These are phyloP conservation scores for Saimiri boliviensis DNA, from an alignment of 2,113 vertebrate genomes.

Conservation along the genomic window DNA sequence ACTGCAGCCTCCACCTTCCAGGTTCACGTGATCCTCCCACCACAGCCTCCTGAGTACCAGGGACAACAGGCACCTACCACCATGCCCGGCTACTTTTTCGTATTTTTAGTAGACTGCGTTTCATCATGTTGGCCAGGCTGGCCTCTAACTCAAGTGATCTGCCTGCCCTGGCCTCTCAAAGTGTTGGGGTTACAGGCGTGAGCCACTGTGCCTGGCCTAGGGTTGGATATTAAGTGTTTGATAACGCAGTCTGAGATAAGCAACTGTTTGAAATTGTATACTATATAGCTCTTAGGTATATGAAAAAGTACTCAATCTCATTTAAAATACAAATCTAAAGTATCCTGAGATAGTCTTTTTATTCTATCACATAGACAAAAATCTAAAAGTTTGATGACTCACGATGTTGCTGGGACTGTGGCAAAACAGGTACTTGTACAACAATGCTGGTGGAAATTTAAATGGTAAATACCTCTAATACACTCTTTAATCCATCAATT, in stretches of 20 bases:
- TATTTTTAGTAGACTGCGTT: too few relatives aligned
- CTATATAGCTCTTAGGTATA: background rate
- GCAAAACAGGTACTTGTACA: background rate
- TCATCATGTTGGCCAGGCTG: too few relatives aligned
- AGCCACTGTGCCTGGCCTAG: too few relatives aligned
- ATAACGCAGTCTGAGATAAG: background rate
- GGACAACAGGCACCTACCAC: too few relatives aligned
- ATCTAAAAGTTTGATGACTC: background rate
- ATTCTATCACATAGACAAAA: background rate
- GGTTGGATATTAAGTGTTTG: background rate
- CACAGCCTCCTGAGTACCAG: too few relatives aligned
- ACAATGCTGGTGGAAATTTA: background rate
- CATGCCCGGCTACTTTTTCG: too few relatives aligned
- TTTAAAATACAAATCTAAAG: constrained; percentile 21
- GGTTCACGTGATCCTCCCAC: too few relatives aligned
- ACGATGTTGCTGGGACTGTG: background rate
- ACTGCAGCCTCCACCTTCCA: too few relatives aligned
- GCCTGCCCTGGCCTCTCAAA: too few relatives aligned
- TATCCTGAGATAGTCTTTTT: background rate
- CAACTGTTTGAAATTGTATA: background rate
- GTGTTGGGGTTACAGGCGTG: too few relatives aligned
- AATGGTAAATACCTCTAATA: background rate
- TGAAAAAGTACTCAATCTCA: constrained; percentile 2
- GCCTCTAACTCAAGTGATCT: too few relatives aligned
- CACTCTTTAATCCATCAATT: background rate